Base-by-base conservation (phyloP, 1,140 invertebrate species). In the Drosophila pandora region DNA sequence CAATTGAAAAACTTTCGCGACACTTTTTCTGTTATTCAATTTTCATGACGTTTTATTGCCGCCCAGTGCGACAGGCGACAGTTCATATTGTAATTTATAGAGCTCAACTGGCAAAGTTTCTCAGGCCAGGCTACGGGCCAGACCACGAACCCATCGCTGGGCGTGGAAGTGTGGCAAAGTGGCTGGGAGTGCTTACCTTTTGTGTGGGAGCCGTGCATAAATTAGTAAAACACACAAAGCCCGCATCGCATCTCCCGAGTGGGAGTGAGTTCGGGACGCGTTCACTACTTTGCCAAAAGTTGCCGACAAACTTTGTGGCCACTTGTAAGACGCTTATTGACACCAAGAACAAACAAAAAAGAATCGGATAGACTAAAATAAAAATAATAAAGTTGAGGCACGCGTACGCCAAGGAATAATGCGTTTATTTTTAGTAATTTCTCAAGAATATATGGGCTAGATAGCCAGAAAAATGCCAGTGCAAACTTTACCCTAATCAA, bases 41-140 rank as follows among this genome's bases (percentile, higher is more conserved):
- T 79, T 87, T 79, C 79, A 87, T 82, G 83, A 63, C 79, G 43
- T 85, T 80, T 77, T 80, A 83, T 84, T 83, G 76, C 69, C 54
- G 47, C 57, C 69, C 57, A 74, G 28, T 64, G 56, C 69, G 47
- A 43, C 37, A 62, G 57, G 50, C 61, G 78, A 68, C 64, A 67
- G 69, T 71, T 68, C 78, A 75, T 87, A 87, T 87, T 87, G 83
- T 87, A 87, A 87, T 87, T 87, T 87, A 88, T 88, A 87, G 83
- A 87, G 79, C 78, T 68, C 82, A 62, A 65, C 73, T 63, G 60
- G 48, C 58, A 68, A 83, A 83, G 45, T 69, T 83, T 82, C 49
- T 13, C 34, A 28, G 48, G 22, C 21, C 43, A 4, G 43, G 21
- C 17, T 21, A 21, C n/a, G 50, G 9, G 9, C 32, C 32, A 34